Base-by-base conservation (phyloP, 2,797 vertebrate genomes). In the Antennarius maculatus region DNA sequence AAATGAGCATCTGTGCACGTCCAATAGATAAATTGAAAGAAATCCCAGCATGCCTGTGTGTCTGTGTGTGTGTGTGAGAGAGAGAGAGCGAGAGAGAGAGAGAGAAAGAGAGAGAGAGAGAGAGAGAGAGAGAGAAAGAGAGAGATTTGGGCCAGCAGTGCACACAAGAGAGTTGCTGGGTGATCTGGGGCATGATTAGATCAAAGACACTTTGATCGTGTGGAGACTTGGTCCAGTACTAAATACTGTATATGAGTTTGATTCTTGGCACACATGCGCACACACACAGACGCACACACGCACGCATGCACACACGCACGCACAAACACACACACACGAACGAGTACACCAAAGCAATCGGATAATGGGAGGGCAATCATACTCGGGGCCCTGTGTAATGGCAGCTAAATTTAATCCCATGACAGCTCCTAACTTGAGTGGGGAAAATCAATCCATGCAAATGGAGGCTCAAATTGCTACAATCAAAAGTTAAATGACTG, bases 141-240 rank as follows among this genome's bases (percentile, higher is more conserved):
- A 23, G 23, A 23, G 23, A 14, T 28, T 27, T 28, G 49, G 23
- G 49, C 23, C 49, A 28, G 12, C 49, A 15, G 49, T 4, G 17
- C 12, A 28, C 18, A 23, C 23, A 51, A 51, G 49, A 51, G 49
- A 10, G 48, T 50, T 4, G 88, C 72, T 79, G 70, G 61, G 61
- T 80, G 77, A 85, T 85, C 69, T 79, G 69, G 72, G 81, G 72
- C 78, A 82, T 68, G 69, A 79, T 75, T 83, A 86, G 84, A 89
- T 91, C 87, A 92, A 91, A 89, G 86, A 51, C 70, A 56, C 86
- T 90, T 84, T 90, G 86, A 89, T 86, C 66, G 2, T 68, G 61
- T 50, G 60, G 54, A 70, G 70, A 75, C 79, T 74, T 34, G 42
- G 80, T 86, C 75, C 79, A 77, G 54, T 53, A 77, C 55, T 53